Percentiles rank a stretch among this genome's conserved stretches.
Conservation (phyloP, 2,113 vertebrate genomes). For the Laticauda colubrina region DNA sequence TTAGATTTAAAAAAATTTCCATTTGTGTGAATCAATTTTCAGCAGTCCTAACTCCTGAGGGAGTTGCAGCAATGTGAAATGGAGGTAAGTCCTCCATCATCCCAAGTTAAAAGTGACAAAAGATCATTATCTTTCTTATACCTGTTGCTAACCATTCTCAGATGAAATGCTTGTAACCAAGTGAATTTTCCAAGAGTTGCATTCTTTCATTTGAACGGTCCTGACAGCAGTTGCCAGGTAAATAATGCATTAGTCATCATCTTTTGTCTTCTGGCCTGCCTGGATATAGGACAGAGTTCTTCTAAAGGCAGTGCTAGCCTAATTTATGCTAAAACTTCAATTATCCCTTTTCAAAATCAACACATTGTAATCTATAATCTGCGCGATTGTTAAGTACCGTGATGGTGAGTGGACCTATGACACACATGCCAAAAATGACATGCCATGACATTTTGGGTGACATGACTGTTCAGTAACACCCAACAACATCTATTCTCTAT, state of each 20-base stretch:
- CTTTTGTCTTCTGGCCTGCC: background rate
- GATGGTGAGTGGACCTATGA: background rate
- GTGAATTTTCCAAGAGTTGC: background rate
- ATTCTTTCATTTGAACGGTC: background rate
- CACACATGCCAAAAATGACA: background rate
- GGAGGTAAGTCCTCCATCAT: background rate
- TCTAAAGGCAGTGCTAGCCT: background rate
- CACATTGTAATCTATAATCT: background rate
- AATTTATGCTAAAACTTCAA: background rate
- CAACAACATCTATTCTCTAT: background rate
- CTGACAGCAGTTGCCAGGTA: background rate
- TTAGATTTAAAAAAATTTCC: background rate
- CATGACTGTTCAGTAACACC: background rate
- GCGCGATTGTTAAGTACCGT: background rate
- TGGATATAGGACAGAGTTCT: background rate
- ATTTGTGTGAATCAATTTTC: background rate
- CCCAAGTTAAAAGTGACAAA: background rate
- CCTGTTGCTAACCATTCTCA: background rate
- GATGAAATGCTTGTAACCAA: background rate
- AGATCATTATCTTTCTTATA: background rate
- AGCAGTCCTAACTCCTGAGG: background rate
- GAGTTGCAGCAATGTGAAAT: background rate
- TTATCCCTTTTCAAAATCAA: background rate
- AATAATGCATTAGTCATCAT: background rate
- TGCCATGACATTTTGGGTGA: background rate